phyloP scores from a whole-genome alignment of 2,113 vertebrate species.

The Condylura cristata region DNA sequence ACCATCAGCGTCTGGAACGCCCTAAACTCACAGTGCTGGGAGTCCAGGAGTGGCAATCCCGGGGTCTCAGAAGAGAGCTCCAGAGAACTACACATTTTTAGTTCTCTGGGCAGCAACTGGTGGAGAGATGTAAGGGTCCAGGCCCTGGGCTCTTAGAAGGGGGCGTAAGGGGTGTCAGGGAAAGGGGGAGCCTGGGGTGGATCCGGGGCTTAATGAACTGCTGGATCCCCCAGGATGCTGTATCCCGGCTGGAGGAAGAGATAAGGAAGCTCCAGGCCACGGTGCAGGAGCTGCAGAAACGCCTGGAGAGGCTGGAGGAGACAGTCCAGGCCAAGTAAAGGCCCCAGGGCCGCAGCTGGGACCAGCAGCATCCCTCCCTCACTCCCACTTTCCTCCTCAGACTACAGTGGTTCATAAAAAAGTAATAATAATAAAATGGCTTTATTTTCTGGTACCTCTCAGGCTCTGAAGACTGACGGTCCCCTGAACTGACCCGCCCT shows the following conservation, averaged over 20 bases:
- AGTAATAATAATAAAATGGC: constrained; percentile 74
- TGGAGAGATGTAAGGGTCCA: neutral
- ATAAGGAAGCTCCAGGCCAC: constrained; percentile 87
- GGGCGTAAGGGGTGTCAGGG: neutral
- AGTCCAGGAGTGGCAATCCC: neutral
- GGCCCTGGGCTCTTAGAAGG: neutral
- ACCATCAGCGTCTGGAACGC: neutral
- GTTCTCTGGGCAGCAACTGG: neutral
- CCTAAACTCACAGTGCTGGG: neutral
- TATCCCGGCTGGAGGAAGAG: constrained; percentile 88
- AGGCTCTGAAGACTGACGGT: constrained; percentile 8
- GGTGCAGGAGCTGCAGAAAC: constrained; percentile 86
- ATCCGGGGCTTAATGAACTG: neutral
- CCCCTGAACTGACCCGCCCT: neutral
- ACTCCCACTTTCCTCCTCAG: neutral
- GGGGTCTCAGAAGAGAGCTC: neutral
- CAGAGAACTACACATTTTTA: neutral
- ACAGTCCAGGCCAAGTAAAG: constrained; percentile 70
- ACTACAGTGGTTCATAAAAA: neutral
- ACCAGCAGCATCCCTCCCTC: neutral
- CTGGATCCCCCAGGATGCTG: constrained; percentile 76
- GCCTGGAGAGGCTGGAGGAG: constrained; percentile 88
- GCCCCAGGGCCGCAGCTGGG: neutral
- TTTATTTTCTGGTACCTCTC: constrained; percentile 80
- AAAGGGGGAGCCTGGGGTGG: neutral